Base-by-base conservation (phyloP, 1,140 invertebrate genomes). In the Drosophila jambulina region DNA sequence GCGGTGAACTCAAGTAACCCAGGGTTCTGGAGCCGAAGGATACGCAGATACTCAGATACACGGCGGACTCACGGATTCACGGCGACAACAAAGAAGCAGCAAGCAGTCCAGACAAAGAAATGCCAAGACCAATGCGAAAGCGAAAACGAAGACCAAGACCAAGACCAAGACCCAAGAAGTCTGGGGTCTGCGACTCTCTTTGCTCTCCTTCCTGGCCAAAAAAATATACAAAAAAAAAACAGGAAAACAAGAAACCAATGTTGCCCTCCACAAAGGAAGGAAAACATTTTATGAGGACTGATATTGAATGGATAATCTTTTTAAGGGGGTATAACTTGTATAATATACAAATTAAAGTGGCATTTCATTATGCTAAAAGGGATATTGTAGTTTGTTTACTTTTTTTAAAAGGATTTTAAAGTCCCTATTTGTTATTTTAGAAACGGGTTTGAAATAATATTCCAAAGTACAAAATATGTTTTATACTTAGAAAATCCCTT, bases 1-100 rank as follows among this genome's bases (percentile, higher is more conserved):
- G 34, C 60, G 60, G 46, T 77, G 74, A 77, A 77, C 75, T 77
- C 64, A 38, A 77, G 57, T 77, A 77, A 77, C 75, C 75, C 74
- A 77, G 64, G 61, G 48, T 36, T 43, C 48, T 65, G 63, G 25
- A 77, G 74, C 63, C 57, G 48, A 72, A 72, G 68, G 71, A 74
- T 71, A 70, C 64, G 48, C 63, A 43, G 38, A 61, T 40, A 63
- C 60, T 57, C 48, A 29, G 53, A 63, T 42, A 68, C 67, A 51
- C 32, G 46, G 45, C 32, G 38, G 29, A 72, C 48, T 53, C 46
- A 65, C 72, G 60, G 45, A 60, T 45, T 25, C 59, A 27, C 29
- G 42, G 70, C 74, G 71, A 76, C 60, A 76, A 76, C 74, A 76
- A 76, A 75, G 60, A 77, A 65, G 36, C 34, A 38, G 45, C 40